These are phyloP conservation scores for Xanthorhoe designata DNA, from an alignment of 2,888 invertebrate species.

Conservation along the genomic window DNA sequence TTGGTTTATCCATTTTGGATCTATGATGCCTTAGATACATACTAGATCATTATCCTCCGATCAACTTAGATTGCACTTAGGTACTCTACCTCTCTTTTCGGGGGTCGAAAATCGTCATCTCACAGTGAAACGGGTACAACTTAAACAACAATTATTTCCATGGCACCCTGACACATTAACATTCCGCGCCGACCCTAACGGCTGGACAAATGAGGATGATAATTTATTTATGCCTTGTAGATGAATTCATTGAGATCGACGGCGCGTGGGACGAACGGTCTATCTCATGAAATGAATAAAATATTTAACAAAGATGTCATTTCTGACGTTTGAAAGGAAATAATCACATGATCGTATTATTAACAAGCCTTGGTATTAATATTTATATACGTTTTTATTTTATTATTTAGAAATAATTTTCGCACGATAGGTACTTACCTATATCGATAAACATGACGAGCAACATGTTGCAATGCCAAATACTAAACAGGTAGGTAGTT, in stretches of 20 bases:
- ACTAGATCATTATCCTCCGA: too few relatives aligned
- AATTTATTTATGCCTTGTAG: conserved; percentile 50
- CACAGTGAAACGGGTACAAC: conserved; percentile 8
- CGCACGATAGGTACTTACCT: too few relatives aligned
- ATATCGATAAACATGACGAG: too few relatives aligned
- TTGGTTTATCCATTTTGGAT: too few relatives aligned
- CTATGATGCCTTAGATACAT: too few relatives aligned
- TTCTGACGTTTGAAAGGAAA: neutral
- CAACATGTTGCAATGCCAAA: too few relatives aligned
- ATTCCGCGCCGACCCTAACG: conserved; percentile 45
- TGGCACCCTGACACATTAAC: conserved; percentile 44
- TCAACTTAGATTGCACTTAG: too few relatives aligned
- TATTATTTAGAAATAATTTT: too few relatives aligned
- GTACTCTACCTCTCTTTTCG: too few relatives aligned
- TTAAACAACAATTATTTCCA: conserved; percentile 2
- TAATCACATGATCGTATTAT: neutral
- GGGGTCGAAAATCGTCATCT: neutral
- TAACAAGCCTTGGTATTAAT: too few relatives aligned
- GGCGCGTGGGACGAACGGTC: conserved; percentile 2
- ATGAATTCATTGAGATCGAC: conserved; percentile 39
- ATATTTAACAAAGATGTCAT: conserved; percentile 1
- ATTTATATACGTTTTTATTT: too few relatives aligned
- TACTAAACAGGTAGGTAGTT: too few relatives aligned
- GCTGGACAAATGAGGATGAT: conserved; percentile 47
- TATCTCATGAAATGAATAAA: conserved; percentile 29